Conservation (phyloP, 2,113 vertebrate genomes). For the Chamaetylas fuelleborni region DNA sequence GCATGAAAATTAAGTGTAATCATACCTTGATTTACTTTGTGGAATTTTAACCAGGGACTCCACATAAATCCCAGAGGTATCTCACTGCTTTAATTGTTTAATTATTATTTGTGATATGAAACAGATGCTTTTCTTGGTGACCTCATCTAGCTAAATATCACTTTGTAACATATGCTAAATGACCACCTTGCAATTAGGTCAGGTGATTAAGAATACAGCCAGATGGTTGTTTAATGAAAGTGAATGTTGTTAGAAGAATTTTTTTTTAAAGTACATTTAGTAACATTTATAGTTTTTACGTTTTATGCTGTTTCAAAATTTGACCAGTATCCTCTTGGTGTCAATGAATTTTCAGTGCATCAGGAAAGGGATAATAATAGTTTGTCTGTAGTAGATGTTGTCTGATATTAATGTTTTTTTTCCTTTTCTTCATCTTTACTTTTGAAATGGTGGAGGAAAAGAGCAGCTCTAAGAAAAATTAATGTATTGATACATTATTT, state of each 20-base stretch:
- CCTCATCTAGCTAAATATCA: background rate
- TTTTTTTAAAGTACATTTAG: background rate
- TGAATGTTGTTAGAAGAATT: background rate
- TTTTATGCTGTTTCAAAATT: background rate
- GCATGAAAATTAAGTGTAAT: constrained; percentile 1
- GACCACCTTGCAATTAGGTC: constrained; percentile 11
- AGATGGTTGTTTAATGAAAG: constrained; percentile 10
- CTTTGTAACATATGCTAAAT: constrained; percentile 5
- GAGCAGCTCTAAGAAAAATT: background rate
- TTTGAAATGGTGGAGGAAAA: background rate
- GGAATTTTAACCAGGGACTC: background rate
- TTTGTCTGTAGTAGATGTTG: background rate
- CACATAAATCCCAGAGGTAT: background rate
- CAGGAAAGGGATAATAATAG: background rate
- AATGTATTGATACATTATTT: background rate
- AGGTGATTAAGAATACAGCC: background rate
- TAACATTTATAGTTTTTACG: rapidly evolving
- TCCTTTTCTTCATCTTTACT: background rate
- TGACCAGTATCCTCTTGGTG: background rate
- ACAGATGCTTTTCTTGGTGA: constrained; percentile 31
- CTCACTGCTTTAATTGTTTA: constrained; percentile 9
- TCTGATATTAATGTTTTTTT: background rate
- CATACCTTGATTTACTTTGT: background rate
- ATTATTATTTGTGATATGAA: constrained; percentile 40
- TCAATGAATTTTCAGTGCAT: background rate